Base-by-base conservation (phyloP, 2,888 invertebrate species). In the Ichneumoninae sp. region DNA sequence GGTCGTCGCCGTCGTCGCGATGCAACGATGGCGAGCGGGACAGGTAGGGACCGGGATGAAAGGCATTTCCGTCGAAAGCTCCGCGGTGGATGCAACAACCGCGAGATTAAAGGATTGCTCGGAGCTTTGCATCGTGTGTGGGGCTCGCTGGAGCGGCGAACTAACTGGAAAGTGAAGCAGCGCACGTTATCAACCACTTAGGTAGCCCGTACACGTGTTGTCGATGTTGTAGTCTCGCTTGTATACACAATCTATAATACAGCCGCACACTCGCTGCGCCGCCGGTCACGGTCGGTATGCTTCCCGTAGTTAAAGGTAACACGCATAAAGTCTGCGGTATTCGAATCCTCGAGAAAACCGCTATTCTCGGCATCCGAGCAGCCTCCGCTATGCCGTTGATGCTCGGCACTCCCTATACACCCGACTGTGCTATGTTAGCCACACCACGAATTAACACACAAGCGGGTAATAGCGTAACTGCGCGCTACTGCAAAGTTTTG, bases 51-150 rank as follows among this genome's bases (percentile, higher is more conserved):
- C 22, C 22, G 22, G 3, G 57, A 69, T 36, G 69, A 78, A 70
- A 19, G 30, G 50, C 33, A 30, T 74, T 68, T 74, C 50, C 36
- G 47, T 40, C 60, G 44, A 75, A 80, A 71, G 66, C 47, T 68
- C 65, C 22, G 40, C 76, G 57, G 40, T 70, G 22, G 66, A 54
- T 52, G 65, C 66, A 73, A 81, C 63, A 84, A 81, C 50, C 54
- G 57, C 16, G 40, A 74, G 81, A 84, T 84, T 81, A 84, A 81
- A 81, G 81, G 81, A 77, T 84, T 60, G 52, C 50, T 65, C 52
- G n/a, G 65, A 80, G 80, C 76, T 74, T 68, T 69, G 68, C 75
- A 70, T 66, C 33, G 54, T 57, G 57, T 10, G 22, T 22, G n/a
- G n/a, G 57, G 57, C 22, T 47, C 16, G 33, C 47, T 16, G 68